Evolutionary conservation across 2,113 vertebrate species (phyloP), one percentile per base, ranked within the genome.

Genomic region (Ascaphus truei): DNA sequence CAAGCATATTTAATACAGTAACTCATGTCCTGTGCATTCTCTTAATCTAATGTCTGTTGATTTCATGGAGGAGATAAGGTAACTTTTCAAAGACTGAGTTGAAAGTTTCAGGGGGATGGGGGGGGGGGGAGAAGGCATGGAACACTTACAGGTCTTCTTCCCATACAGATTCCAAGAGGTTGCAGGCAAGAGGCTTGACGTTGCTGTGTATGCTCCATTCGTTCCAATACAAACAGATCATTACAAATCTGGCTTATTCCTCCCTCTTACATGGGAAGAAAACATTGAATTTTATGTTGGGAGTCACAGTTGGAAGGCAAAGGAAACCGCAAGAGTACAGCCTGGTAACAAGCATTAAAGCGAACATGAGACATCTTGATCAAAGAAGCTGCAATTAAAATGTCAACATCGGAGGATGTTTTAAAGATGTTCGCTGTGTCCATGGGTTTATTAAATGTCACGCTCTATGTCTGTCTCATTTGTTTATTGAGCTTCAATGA

Each of bases 291-390:
- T 47, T 48, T 20, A 58, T 58, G 29, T 41, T 58, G 53, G 52
- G 41, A 58, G 26, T 47, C 27, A 18, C 18, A 33, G 55, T 51
- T 69, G 43, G 66, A 50, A 37, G 66, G 55, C 33, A 36, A 18
- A 48, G 39, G 20, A 69, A 69, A 69, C 66, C 66, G 39, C 66
- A 69, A 51, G 51, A 30, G 66, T 50, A 50, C 31, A 37, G 41
- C 37, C 41, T 69, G 66, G 66, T 59, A 59, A 69, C 7, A 10
- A 33, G 26, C 7, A 27, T 39, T 53, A 58, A 27, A 27, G 16
- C 33, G 12, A 69, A 69, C 31, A 39, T 36, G 31, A 59, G 37
- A 59, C 66, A 69, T 60, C n/a, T n/a, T 69, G 66, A 69, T 59
- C 20, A 59, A 47, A n/a, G n/a, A n/a, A n/a, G n/a, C n/a, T n/a